These are phyloP conservation scores for Anolis carolinensis DNA, from an alignment of 2,113 vertebrate species.

Conservation along the genomic window DNA sequence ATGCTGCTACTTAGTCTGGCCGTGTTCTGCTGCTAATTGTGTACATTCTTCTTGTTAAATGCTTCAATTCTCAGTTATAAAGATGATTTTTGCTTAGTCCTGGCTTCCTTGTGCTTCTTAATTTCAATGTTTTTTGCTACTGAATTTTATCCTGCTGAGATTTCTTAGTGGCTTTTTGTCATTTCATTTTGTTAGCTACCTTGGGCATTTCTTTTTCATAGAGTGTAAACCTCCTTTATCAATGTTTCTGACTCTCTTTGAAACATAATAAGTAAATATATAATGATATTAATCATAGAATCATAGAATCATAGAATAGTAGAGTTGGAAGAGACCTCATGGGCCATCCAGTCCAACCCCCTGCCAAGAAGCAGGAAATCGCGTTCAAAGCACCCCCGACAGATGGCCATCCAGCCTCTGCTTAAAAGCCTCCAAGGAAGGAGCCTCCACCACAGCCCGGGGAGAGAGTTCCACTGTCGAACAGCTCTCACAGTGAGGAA, in stretches of 20 bases:
- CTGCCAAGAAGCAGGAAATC: too few relatives aligned
- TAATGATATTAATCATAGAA: too few relatives aligned
- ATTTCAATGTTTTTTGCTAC: not conserved
- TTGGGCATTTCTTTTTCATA: not conserved
- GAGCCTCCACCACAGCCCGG: too few relatives aligned
- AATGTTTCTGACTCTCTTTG: not conserved
- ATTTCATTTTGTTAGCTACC: not conserved
- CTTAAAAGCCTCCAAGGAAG: too few relatives aligned
- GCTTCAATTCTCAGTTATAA: not conserved
- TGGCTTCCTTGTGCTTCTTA: not conserved
- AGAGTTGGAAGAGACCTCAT: too few relatives aligned
- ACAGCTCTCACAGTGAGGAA: too few relatives aligned
- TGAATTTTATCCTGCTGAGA: not conserved
- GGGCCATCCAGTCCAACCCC: too few relatives aligned
- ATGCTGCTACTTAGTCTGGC: not conserved
- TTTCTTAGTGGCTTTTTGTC: not conserved
- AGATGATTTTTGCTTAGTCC: not conserved
- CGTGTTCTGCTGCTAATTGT: not conserved
- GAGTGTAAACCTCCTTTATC: not conserved
- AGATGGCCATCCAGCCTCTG: too few relatives aligned
- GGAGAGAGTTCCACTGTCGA: too few relatives aligned
- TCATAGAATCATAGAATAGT: too few relatives aligned
- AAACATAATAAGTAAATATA: not conserved
- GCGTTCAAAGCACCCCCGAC: too few relatives aligned
- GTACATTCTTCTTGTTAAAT: not conserved